A percentile compares a stretch with the other conserved stretches of the same genome.
Evolutionary conservation across 1,140 invertebrate genomes (phyloP).

Genomic region (Polypedilum pembai): DNA sequence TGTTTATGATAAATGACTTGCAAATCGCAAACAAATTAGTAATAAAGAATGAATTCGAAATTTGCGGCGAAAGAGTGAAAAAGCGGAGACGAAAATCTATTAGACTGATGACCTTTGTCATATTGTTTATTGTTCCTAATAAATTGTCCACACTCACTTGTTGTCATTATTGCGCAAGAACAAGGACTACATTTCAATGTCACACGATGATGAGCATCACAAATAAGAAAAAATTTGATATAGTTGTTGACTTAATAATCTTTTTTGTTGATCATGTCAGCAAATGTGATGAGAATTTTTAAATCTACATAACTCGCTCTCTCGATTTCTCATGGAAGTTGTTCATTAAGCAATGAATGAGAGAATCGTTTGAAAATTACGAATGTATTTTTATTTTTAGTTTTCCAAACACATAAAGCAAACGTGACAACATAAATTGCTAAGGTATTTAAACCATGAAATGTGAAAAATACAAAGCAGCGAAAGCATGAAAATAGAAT

Average conservation of each 20-base stretch:
- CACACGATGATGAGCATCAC: neutral
- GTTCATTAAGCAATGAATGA: neutral
- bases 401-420: too few species aligned
- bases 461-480: neutral
- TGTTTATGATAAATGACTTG: slow-evolving; percentile 2
- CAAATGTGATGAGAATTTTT: too few species aligned
- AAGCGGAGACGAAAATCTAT: too few species aligned
- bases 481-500: neutral
- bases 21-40: neutral
- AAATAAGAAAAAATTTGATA: neutral
- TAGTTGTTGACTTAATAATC: too few species aligned
- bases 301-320: too few species aligned
- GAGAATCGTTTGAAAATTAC: too few species aligned
- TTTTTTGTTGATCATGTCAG: too few species aligned
- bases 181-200: neutral
- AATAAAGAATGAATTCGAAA: too few species aligned
- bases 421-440: neutral
- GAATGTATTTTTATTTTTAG: too few species aligned
- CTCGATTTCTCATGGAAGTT: neutral
- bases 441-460: neutral
- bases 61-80: too few species aligned
- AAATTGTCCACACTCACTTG: neutral
- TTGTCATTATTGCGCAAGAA: neutral
- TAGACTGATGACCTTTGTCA: too few species aligned
- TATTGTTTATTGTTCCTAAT: too few species aligned